Conservation (phyloP, 2,797 vertebrate species). For the Chromis chromis region DNA sequence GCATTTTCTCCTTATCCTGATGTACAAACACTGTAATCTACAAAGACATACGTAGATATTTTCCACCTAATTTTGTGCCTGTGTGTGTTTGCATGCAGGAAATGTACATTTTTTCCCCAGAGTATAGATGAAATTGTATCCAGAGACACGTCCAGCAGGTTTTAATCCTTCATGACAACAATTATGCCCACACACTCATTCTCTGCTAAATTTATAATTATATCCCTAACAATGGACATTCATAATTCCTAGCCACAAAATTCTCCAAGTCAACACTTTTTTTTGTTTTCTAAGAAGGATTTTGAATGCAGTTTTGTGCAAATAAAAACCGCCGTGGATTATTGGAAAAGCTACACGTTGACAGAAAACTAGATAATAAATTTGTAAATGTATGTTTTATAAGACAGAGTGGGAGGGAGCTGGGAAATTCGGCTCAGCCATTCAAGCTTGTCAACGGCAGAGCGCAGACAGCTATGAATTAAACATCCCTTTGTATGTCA, state of each 20-base stretch:
- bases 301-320: slow-evolving; percentile 23
- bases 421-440: slow-evolving; percentile 36
- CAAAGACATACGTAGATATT: not conserved
- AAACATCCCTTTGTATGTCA: slow-evolving; percentile 65
- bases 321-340: slow-evolving; percentile 31
- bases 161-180: slow-evolving; percentile 19
- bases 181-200: not conserved
- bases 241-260: not conserved
- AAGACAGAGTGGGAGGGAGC: slow-evolving; percentile 17
- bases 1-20: not conserved
- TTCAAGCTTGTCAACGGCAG: slow-evolving; percentile 46
- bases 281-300: slow-evolving; percentile 5
- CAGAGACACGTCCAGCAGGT: not conserved
- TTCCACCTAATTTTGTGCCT: not conserved
- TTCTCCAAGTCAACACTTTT: not conserved
- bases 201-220: not conserved
- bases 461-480: slow-evolving; percentile 59
- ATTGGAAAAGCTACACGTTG: slow-evolving; percentile 32
- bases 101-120: not conserved
- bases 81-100: not conserved
- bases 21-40: slow-evolving; percentile 9
- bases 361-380: slow-evolving; percentile 36
- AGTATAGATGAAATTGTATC: no score
- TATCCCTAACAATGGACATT: not conserved
- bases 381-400: slow-evolving; percentile 50